Conservation (phyloP, 2,113 vertebrate genomes). For the Centropus unirufus region DNA sequence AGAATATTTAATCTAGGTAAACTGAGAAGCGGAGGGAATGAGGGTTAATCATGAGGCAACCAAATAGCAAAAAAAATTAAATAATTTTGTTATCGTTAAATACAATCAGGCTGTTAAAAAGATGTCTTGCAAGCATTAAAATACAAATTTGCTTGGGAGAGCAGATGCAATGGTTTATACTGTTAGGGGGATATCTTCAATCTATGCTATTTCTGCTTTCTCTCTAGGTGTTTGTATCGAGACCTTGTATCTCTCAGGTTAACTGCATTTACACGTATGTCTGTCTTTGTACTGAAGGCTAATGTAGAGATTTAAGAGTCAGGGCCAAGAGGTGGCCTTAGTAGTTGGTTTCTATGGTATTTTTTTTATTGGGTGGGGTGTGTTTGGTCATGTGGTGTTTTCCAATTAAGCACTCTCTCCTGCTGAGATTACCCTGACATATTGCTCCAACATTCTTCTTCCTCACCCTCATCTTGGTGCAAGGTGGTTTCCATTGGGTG, state of each 20-base stretch:
- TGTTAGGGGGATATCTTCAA: not conserved
- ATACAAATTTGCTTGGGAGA: not conserved
- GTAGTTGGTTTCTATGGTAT: accelerated
- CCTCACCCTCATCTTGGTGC: not conserved
- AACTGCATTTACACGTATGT: not conserved
- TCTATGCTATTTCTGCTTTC: not conserved
- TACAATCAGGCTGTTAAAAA: not conserved
- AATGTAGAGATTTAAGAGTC: not conserved
- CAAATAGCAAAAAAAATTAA: not conserved
- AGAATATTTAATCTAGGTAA: not conserved
- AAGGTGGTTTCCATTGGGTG: not conserved
- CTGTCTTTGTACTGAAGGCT: not conserved
- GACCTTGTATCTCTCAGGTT: not conserved
- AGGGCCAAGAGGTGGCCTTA: not conserved
- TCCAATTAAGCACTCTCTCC: not conserved
- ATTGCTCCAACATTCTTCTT: not conserved
- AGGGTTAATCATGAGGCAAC: not conserved
- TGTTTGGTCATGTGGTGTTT: not conserved
- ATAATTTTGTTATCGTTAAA: not conserved
- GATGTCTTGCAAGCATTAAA: not conserved
- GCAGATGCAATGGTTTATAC: not conserved
- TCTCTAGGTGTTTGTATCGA: not conserved
- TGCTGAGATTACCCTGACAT: not conserved
- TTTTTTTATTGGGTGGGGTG: not conserved
- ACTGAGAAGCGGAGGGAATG: not conserved